A percentile compares a stretch with the other conserved stretches of the same genome.
These are phyloP conservation scores for Taurulus bubalis DNA, from an alignment of 2,113 vertebrate species.

Conservation along the genomic window DNA sequence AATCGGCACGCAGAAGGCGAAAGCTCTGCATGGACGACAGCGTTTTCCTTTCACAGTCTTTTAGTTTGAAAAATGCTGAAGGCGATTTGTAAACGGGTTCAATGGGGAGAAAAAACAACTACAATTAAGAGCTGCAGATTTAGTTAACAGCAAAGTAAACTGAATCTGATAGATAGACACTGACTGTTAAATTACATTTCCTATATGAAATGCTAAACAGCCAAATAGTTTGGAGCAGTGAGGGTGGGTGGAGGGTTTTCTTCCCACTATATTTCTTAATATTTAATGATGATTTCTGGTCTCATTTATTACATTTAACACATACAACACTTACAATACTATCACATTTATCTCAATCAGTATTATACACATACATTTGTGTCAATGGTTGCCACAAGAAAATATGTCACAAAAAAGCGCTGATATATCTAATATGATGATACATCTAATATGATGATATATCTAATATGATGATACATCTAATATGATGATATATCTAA, in stretches of 20 bases:
- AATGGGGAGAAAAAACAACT: conserved; percentile 23
- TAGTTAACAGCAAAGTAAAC: conserved; percentile 1
- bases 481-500: too few relatives aligned
- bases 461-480: too few relatives aligned
- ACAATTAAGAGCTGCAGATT: not conserved
- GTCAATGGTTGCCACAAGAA: not conserved
- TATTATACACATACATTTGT: not conserved
- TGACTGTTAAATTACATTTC: not conserved
- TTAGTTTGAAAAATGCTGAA: conserved; percentile 11
- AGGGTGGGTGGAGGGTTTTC: not conserved
- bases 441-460: too few relatives aligned
- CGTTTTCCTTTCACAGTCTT: conserved; percentile 6
- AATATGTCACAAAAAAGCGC: not conserved
- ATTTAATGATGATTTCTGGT: not conserved
- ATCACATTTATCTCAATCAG: not conserved
- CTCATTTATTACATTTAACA: not conserved
- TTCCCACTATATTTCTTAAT: not conserved
- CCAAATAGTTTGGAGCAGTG: not conserved
- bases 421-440: too few relatives aligned
- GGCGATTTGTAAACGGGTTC: conserved; percentile 3
- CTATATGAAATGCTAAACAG: not conserved
- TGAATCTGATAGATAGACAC: not conserved
- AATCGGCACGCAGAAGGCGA: too few relatives aligned
- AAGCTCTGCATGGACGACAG: too few relatives aligned
- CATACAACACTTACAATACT: not conserved